Conservation (phyloP, 2,797 vertebrate genomes). For the Tadarida brasiliensis region DNA sequence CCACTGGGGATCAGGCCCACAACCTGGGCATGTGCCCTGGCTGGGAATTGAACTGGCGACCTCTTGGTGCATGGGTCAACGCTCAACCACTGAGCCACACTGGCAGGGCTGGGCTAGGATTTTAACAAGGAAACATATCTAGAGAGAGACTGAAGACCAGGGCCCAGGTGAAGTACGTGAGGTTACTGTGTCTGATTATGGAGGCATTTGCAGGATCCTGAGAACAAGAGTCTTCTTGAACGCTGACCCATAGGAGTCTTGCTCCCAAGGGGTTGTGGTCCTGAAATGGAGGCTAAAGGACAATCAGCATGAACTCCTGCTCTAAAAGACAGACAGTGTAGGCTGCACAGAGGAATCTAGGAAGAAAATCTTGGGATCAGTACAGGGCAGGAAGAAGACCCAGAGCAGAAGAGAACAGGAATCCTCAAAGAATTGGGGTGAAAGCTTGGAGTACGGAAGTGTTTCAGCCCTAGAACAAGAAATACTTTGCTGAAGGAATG, state of each 20-base stretch:
- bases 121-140: background rate
- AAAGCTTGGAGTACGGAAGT: background rate
- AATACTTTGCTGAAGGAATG: background rate
- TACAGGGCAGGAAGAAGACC: accelerated
- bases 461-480: background rate
- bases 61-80: too few relatives aligned
- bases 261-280: background rate
- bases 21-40: too few relatives aligned
- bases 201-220: background rate
- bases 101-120: background rate
- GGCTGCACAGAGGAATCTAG: background rate
- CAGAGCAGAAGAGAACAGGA: background rate
- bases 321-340: accelerated
- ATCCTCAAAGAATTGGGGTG: background rate
- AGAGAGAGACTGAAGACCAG: background rate
- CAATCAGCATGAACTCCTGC: accelerated
- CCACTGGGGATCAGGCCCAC: too few relatives aligned
- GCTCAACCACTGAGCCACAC: too few relatives aligned
- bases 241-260: background rate
- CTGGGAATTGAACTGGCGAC: too few relatives aligned
- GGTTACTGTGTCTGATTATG: background rate
- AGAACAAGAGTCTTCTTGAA: background rate
- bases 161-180: background rate
- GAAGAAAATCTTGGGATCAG: background rate
- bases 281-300: background rate